Conservation (phyloP, 2,113 vertebrate species). For the Neodon shergylaensis region DNA sequence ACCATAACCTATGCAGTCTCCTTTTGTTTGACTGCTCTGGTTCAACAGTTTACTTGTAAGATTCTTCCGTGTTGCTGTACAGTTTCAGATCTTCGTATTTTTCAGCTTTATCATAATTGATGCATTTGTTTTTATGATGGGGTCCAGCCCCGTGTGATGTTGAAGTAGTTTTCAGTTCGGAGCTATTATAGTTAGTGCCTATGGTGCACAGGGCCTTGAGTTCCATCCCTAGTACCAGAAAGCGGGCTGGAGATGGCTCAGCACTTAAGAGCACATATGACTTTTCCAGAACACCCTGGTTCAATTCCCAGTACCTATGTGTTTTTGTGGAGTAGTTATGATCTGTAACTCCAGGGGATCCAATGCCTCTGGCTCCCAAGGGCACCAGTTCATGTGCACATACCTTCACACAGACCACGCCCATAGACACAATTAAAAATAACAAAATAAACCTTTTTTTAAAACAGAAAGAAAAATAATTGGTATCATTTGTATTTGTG, state of each 20-base stretch:
- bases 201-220: neutral
- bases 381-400: neutral
- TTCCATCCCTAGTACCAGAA: neutral
- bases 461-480: neutral
- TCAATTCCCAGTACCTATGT: neutral
- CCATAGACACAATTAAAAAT: neutral
- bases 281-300: neutral
- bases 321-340: neutral
- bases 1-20: neutral
- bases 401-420: neutral
- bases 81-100: slow-evolving; percentile 20
- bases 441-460: neutral
- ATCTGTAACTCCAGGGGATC: neutral
- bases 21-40: slow-evolving; percentile 5
- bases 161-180: neutral
- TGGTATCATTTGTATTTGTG: neutral
- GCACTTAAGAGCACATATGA: neutral
- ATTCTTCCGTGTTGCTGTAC: neutral
- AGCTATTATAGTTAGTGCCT: neutral
- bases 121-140: neutral
- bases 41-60: neutral
- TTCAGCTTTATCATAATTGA: slow-evolving; percentile 19
- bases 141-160: neutral
- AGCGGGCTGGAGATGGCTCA: neutral
- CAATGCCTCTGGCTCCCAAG: neutral